A percentile compares a stretch with the other conserved stretches of the same genome.
Evolutionary conservation across 2,113 vertebrate genomes (phyloP).

Genomic region (Carassius carassius): DNA sequence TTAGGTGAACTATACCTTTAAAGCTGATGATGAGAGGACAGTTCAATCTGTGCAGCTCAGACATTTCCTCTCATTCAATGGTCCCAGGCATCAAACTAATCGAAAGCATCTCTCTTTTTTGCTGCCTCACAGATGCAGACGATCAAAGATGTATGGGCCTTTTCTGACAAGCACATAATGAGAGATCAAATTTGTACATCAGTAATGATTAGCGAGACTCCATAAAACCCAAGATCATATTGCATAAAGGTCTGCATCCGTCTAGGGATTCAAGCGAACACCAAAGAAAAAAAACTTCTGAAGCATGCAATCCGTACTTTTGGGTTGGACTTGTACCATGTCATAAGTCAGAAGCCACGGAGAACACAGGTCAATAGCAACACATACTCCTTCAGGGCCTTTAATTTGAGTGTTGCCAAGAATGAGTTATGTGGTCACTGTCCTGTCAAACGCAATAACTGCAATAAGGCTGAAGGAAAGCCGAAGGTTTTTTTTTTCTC

Average conservation of each 20-base stretch:
- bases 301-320: constrained; percentile 31
- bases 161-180: constrained; percentile 60
- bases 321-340: constrained; percentile 45
- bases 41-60: constrained; percentile 68
- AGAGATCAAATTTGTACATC: constrained; percentile 66
- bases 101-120: constrained; percentile 67
- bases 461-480: constrained; percentile 56
- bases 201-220: constrained; percentile 65
- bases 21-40: constrained; percentile 55
- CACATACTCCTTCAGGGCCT: constrained; percentile 58
- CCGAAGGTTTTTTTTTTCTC: constrained; percentile 47
- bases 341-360: constrained; percentile 42
- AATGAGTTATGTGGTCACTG: constrained; percentile 70
- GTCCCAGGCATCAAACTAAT: constrained; percentile 72
- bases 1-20: background rate
- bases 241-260: background rate
- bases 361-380: constrained; percentile 56
- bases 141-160: constrained; percentile 71
- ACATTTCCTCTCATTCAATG: constrained; percentile 68
- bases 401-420: constrained; percentile 66
- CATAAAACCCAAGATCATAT: constrained; percentile 10
- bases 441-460: constrained; percentile 73
- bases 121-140: constrained; percentile 73
- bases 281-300: background rate
- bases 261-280: background rate